These are phyloP conservation scores for Laterallus jamaicensis DNA, from an alignment of 2,113 vertebrate genomes.

Conservation along the genomic window DNA sequence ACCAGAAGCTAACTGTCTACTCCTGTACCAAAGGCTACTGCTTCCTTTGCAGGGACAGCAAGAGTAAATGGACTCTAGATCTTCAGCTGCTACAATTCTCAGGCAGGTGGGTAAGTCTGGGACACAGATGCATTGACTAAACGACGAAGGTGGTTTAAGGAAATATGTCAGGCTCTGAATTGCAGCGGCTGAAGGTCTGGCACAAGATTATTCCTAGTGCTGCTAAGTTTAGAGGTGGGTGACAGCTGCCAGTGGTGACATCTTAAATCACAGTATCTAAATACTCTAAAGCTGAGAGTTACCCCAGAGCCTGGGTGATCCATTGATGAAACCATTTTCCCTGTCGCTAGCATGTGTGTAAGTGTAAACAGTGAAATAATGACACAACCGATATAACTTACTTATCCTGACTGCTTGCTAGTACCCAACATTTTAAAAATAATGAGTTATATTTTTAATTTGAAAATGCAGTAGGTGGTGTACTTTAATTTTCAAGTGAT, in stretches of 20 bases:
- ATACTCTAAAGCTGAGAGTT: not conserved
- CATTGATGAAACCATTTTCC: not conserved
- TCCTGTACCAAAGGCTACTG: not conserved
- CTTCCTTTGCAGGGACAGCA: not conserved
- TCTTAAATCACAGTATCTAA: slow-evolving; percentile 43
- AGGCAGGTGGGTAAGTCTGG: not conserved
- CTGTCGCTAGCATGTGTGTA: not conserved
- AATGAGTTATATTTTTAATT: not conserved
- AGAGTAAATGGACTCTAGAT: not conserved
- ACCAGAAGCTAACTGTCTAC: not conserved
- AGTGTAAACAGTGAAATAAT: not conserved
- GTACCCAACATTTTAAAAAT: not conserved
- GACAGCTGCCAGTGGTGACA: slow-evolving; percentile 46
- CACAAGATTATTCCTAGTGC: slow-evolving; percentile 25
- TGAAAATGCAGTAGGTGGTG: not conserved
- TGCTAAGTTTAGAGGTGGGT: slow-evolving; percentile 53
- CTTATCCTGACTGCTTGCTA: not conserved
- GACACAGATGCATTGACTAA: not conserved
- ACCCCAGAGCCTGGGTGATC: not conserved
- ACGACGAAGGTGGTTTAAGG: slow-evolving; percentile 12
- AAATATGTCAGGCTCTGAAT: slow-evolving; percentile 33
- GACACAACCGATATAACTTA: not conserved
- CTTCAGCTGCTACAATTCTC: not conserved
- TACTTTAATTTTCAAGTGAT: not conserved
- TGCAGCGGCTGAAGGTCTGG: slow-evolving; percentile 36